Percentiles rank a stretch among this genome's conserved stretches.
Evolutionary conservation across 2,888 invertebrate genomes (phyloP).

Genomic region (Blastobasis adustella): DNA sequence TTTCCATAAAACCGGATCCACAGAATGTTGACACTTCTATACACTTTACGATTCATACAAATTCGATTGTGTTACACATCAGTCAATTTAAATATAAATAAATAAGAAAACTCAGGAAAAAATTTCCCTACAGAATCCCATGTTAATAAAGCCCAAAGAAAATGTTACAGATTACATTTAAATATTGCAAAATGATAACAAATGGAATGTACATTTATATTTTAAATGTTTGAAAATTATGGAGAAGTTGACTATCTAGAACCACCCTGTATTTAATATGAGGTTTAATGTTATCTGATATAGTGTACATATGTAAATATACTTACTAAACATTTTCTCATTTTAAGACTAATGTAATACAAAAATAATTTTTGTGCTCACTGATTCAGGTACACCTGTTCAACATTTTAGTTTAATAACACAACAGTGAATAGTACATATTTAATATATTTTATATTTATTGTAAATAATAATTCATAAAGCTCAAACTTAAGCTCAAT

Average conservation of each 20-base stretch:
- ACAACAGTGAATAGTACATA: background rate
- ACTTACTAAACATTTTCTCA: too few species aligned
- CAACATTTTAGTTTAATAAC: too few species aligned
- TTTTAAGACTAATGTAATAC: too few species aligned
- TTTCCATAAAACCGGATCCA: too few species aligned
- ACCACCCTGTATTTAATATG: slow-evolving; percentile 48
- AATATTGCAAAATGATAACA: too few species aligned
- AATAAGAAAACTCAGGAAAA: background rate
- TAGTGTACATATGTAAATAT: background rate
- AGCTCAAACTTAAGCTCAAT: too few species aligned
- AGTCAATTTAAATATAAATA: slow-evolving; percentile 15
- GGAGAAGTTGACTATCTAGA: slow-evolving; percentile 34
- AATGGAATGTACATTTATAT: too few species aligned
- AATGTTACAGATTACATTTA: too few species aligned
- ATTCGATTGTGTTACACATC: slow-evolving; percentile 28
- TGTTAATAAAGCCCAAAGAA: too few species aligned
- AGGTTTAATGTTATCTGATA: slow-evolving; percentile 22
- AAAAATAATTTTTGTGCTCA: too few species aligned
- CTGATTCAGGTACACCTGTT: too few species aligned
- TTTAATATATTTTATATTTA: slow-evolving; percentile 2
- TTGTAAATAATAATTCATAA: slow-evolving; percentile 5
- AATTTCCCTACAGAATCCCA: slow-evolving; percentile 1
- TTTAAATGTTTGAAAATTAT: background rate
- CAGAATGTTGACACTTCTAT: too few species aligned
- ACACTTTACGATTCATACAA: slow-evolving; percentile 16